Evolutionary conservation across 2,888 invertebrate species (phyloP), one percentile per base, ranked within the genome.

Genomic region (Piscicola geometra): DNA sequence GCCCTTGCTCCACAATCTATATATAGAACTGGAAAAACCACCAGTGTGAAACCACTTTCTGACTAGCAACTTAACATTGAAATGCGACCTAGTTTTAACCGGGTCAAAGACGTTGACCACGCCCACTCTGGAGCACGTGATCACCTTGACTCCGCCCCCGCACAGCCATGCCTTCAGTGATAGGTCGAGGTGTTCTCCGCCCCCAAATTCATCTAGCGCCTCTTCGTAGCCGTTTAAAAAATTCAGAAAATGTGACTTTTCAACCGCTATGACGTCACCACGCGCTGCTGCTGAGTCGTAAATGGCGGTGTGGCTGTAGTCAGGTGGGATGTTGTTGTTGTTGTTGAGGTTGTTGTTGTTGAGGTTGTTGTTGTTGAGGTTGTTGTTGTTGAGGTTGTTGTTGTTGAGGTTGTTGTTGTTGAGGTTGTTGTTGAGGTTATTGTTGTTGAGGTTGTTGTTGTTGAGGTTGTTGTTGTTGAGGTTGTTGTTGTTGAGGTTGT

Each of bases 91-190:
- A 15, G 79, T 73, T 52, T 77, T 77, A 32, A 79, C 75, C 18
- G 80, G 79, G 52, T 80, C 80, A 36, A 75, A 68, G 18, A 78
- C 75, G 70, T 79, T 78, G 15, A 80, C 69, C 3, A 80, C 77
- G 1, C 79, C 80, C 0, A 80, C 80, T 3, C 78, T 71, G 15
- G 80, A 80, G 71, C 80, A 80, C 3, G 78, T 76, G 18, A 77
- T 68, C 3, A 79, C 67, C 67, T 76, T 76, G 9, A 80, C 71
- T 3, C 69, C 41, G 3, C 70, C 71, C 0, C 76, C 76, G 47
- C 79, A 79, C 32, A 80, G 52, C 80, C 80, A 80, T 0, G 78
- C 71, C 52, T 79, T 73, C 25, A 80, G 64, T 15, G 80, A 78
- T 28, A 80, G 70, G 71, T 80, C 80, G 36, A 80, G 64, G 32